Conservation (phyloP, 1,140 invertebrate genomes). For the Bemisia tabaci region DNA sequence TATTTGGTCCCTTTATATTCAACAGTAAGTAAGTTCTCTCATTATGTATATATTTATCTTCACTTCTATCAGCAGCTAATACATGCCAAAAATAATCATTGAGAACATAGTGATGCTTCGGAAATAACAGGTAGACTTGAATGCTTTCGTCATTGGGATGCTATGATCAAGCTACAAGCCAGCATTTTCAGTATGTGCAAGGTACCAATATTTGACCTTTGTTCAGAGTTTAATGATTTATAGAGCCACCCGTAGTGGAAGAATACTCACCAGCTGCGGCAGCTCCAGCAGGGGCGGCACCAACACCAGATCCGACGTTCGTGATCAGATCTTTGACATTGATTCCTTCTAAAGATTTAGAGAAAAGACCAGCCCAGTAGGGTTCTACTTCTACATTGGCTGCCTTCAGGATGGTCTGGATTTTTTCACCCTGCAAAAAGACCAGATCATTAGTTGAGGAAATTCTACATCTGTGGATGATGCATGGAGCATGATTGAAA, state of each 20-base stretch:
- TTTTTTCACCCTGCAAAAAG: conserved; percentile 80
- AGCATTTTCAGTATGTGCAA: no score
- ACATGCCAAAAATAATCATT: background rate
- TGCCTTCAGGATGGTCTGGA: conserved; percentile 91
- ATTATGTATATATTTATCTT: no score
- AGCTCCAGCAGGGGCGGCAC: conserved; percentile 59
- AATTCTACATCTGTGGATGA: no score
- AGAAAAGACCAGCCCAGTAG: conserved; percentile 97
- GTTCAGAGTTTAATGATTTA: no score
- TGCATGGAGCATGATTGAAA: no score
- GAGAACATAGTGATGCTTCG: background rate
- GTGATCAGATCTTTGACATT: conserved; percentile 90
- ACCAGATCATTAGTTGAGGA: conserved; percentile 12
- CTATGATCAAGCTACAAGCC: no score
- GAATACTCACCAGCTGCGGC: conserved; percentile 43
- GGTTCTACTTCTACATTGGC: conserved; percentile 93
- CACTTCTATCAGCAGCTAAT: background rate
- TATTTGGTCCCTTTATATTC: no score
- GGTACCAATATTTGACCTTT: no score
- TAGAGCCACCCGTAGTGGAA: no score
- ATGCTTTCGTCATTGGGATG: no score
- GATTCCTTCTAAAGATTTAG: conserved; percentile 88
- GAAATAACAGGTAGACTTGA: no score
- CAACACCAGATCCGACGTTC: conserved; percentile 86
- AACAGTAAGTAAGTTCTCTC: no score